Evolutionary conservation across 2,888 invertebrate species (phyloP).

Genomic region (Drosophila paranaensis): DNA sequence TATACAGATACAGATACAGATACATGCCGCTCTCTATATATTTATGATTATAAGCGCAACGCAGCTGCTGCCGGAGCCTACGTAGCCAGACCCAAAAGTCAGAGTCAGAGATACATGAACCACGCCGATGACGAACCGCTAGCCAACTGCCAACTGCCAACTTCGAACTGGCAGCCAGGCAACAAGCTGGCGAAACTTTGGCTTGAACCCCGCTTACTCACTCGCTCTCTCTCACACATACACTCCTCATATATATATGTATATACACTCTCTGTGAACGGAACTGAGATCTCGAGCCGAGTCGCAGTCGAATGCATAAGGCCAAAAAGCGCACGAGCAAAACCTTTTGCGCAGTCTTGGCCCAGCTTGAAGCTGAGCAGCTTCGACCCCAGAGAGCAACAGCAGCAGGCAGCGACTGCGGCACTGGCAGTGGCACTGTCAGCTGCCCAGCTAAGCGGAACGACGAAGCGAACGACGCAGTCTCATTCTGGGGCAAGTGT

Average conservation of each 20-base stretch:
- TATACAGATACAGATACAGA: conserved; percentile 29
- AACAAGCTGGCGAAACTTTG: conserved; percentile 49
- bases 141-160: conserved; percentile 59
- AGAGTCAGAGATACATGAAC: conserved; percentile 60
- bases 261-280: conserved; percentile 22
- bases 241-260: no score
- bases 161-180: conserved; percentile 39
- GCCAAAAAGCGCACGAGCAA: conserved; percentile 71
- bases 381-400: conserved; percentile 38
- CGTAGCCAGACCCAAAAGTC: conserved; percentile 23
- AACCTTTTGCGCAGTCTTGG: conserved; percentile 74
- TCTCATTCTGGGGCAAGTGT: conserved; percentile 63
- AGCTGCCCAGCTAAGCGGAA: conserved; percentile 78
- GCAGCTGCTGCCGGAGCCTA: conserved; percentile 42
- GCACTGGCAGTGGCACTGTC: conserved; percentile 38
- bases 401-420: conserved; percentile 15
- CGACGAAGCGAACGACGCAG: conserved; percentile 70
- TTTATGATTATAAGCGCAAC: conserved; percentile 73
- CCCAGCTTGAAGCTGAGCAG: conserved; percentile 49
- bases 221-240: conserved; percentile 16
- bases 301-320: conserved; percentile 66
- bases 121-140: conserved; percentile 77
- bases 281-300: conserved; percentile 36
- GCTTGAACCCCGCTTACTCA: conserved; percentile 45
- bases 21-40: conserved; percentile 57